These are phyloP conservation scores for Thaleichthys pacificus DNA, from an alignment of 2,797 vertebrate species.

Conservation along the genomic window DNA sequence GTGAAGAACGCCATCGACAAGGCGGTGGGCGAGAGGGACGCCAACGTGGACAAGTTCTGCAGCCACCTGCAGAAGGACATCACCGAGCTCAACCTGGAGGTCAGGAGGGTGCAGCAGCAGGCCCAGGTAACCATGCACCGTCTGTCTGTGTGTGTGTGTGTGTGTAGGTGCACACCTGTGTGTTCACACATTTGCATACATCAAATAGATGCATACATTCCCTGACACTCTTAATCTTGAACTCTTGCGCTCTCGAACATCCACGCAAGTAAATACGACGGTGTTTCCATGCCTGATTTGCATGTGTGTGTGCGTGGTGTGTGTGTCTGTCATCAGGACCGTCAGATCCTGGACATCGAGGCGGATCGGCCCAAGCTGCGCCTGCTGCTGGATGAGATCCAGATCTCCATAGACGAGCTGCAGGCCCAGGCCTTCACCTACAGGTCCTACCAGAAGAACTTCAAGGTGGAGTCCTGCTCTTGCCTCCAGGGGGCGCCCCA, in stretches of 20 bases:
- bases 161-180: constrained; percentile 13
- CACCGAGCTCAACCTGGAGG: constrained; percentile 72
- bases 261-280: too few relatives aligned
- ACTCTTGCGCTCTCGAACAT: too few relatives aligned
- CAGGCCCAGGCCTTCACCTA: constrained; percentile 77
- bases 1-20: constrained; percentile 72
- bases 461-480: constrained; percentile 74
- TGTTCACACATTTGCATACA: not conserved
- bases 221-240: not conserved
- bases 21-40: constrained; percentile 64
- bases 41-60: constrained; percentile 74
- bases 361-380: constrained; percentile 72
- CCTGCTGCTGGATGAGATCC: constrained; percentile 70
- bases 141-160: not conserved
- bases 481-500: not conserved
- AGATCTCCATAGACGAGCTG: constrained; percentile 76
- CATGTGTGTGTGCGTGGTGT: not conserved
- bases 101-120: constrained; percentile 66
- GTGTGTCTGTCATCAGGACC: constrained; percentile 68
- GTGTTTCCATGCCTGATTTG: too few relatives aligned
- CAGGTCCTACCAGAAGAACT: constrained; percentile 83
- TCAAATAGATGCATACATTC: not conserved
- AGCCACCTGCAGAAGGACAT: constrained; percentile 77
- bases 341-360: constrained; percentile 76
- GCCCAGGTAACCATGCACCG: constrained; percentile 68